These are phyloP conservation scores for Busseola fusca DNA, from an alignment of 2,888 invertebrate genomes.

Conservation along the genomic window DNA sequence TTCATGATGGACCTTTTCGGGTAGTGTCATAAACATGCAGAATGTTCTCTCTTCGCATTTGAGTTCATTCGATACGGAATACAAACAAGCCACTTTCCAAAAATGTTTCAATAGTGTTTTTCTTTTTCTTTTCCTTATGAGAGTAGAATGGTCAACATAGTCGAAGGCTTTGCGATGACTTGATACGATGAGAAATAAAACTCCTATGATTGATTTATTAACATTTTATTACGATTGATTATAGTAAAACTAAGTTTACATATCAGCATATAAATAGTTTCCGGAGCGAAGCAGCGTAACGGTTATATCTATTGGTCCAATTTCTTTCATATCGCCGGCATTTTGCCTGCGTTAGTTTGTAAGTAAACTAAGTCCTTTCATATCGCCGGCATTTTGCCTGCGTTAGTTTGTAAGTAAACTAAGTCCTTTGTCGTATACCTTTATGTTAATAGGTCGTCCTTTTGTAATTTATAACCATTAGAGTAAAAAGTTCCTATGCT, in stretches of 20 bases:
- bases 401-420: not conserved
- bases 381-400: not conserved
- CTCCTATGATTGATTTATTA: slow-evolving; percentile 61
- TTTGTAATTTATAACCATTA: not conserved
- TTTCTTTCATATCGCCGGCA: slow-evolving; percentile 12
- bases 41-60: not conserved
- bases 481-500: not conserved
- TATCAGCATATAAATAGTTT: slow-evolving; percentile 76
- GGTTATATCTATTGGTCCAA: slow-evolving; percentile 68
- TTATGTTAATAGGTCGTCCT: not conserved
- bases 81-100: not conserved
- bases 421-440: not conserved
- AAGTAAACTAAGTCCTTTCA: too few species aligned
- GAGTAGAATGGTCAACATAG: not conserved
- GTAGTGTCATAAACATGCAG: not conserved
- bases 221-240: slow-evolving; percentile 77
- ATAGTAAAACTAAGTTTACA: slow-evolving; percentile 72
- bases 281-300: slow-evolving; percentile 74
- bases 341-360: not conserved
- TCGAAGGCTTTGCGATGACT: not conserved
- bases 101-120: not conserved
- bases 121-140: not conserved
- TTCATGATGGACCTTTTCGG: too few species aligned
- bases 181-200: slow-evolving; percentile 43
- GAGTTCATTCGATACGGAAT: not conserved